A percentile compares a stretch with the other conserved stretches of the same genome.
Conservation (phyloP, 2,113 vertebrate genomes). For the Phylloscopus whistleri region DNA sequence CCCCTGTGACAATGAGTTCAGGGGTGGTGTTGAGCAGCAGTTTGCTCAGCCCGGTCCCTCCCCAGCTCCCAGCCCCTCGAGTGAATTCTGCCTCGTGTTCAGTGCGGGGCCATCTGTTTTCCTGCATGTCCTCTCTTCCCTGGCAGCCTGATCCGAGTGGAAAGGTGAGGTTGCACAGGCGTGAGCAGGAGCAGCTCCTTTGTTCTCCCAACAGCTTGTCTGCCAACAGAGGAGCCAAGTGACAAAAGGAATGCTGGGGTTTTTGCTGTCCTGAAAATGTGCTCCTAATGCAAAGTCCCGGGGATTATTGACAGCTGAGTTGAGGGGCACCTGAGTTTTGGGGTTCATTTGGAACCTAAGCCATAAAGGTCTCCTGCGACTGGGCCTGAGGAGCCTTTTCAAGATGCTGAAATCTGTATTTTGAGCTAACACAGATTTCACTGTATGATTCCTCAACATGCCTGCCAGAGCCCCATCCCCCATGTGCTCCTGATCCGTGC, state of each 20-base stretch:
- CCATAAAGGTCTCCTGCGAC: neutral
- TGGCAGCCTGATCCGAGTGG: slow-evolving; percentile 10
- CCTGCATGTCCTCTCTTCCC: neutral
- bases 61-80: neutral
- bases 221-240: neutral
- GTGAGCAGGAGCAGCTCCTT: neutral
- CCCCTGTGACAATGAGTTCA: neutral
- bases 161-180: slow-evolving; percentile 34
- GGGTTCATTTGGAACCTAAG: neutral
- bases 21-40: neutral
- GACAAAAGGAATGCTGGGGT: neutral
- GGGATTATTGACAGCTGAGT: neutral
- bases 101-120: slow-evolving; percentile 28
- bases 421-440: neutral
- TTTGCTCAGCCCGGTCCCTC: neutral
- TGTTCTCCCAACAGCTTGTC: neutral
- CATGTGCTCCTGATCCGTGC: neutral
- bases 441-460: neutral
- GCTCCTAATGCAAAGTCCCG: neutral
- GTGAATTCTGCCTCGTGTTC: slow-evolving; percentile 23
- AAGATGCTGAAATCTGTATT: neutral
- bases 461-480: neutral
- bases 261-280: neutral
- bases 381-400: neutral
- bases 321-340: neutral